These are phyloP conservation scores for Drosophila sulfurigaster DNA, from an alignment of 1,140 invertebrate genomes.

Conservation along the genomic window DNA sequence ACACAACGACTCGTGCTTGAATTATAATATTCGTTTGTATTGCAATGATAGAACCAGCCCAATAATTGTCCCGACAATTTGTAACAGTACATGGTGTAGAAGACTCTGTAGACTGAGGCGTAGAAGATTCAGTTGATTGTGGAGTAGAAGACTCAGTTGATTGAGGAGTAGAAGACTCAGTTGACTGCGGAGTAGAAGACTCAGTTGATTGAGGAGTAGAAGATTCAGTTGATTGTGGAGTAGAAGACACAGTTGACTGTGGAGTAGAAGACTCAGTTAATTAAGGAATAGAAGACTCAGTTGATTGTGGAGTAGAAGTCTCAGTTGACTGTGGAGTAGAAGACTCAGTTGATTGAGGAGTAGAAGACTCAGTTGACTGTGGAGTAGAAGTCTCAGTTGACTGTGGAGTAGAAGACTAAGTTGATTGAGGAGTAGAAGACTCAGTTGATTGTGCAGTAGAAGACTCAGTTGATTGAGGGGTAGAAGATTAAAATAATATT, in stretches of 20 bases:
- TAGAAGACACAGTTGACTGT: neutral
- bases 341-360: neutral
- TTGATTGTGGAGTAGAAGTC: constrained; percentile 4
- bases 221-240: no score
- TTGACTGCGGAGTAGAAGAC: constrained; percentile 20
- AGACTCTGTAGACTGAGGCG: neutral
- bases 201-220: constrained; percentile 12
- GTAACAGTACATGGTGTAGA: constrained; percentile 54
- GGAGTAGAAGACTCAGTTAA: constrained; percentile 1
- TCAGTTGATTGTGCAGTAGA: no score
- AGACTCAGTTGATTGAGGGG: no score
- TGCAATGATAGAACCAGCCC: constrained; percentile 64
- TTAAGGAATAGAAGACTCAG: neutral
- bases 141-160: constrained; percentile 12
- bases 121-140: constrained; percentile 20
- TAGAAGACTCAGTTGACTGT: no score
- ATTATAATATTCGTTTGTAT: constrained; percentile 50
- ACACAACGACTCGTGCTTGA: constrained; percentile 50
- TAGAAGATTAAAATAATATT: no score
- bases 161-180: constrained; percentile 7
- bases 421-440: no score
- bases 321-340: constrained; percentile 9
- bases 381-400: no score
- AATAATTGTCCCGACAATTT: constrained; percentile 53
- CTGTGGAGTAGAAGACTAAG: no score